phyloP scores from a whole-genome alignment of 2,113 vertebrate species.

The Odocoileus hemionus region DNA sequence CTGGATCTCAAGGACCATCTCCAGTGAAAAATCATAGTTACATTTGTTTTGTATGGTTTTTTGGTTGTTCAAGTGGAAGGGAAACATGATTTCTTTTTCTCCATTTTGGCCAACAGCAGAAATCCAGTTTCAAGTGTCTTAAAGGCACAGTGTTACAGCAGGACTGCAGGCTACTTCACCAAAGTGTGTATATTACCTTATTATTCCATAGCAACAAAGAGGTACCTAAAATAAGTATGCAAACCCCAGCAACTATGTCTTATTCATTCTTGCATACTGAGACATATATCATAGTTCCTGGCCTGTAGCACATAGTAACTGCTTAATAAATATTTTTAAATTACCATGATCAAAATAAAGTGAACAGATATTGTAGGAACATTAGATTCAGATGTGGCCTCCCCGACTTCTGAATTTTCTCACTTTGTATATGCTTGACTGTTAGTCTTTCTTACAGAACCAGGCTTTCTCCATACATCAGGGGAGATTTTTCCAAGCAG shows the following conservation, averaged over 20 bases:
- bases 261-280: not conserved
- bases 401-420: not conserved
- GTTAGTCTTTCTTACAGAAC: not conserved
- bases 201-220: not conserved
- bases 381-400: not conserved
- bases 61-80: not conserved
- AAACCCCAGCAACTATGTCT: not conserved
- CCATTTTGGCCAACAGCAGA: not conserved
- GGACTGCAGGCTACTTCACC: not conserved
- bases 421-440: not conserved
- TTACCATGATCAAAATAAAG: not conserved
- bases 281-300: not conserved
- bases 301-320: not conserved
- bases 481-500: not conserved
- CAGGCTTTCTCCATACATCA: not conserved
- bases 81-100: not conserved
- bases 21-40: not conserved
- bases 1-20: not conserved
- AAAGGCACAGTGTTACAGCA: not conserved
- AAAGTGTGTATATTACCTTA: not conserved
- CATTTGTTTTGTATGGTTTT: not conserved
- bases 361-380: not conserved
- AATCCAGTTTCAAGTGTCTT: not conserved
- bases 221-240: too few relatives aligned
- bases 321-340: not conserved